Evolutionary conservation across 2,888 invertebrate genomes (phyloP), one percentile per base, ranked within the genome.

Genomic region (Amblyteles armatorius): DNA sequence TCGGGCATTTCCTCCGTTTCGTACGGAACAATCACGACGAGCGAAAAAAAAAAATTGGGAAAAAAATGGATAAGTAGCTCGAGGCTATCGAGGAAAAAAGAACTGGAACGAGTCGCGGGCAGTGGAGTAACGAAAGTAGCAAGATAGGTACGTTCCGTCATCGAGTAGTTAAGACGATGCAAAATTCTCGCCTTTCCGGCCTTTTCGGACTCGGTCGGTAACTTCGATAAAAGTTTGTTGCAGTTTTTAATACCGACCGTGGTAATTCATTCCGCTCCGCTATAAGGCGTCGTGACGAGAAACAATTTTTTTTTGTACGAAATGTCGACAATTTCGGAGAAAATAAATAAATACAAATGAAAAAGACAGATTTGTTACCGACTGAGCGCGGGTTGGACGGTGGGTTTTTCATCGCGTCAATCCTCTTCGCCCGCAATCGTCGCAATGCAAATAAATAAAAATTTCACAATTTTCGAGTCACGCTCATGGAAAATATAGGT

Each of bases 21-120:
- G 16, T 72, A 55, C 26, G n/a, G 57, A 40, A 44, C 29, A 60
- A 60, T 60, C 68, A 44, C 57, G 44, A 55, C 50, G 29, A 33
- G 52, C 52, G 11, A 55, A n/a, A 19, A 19, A 67, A 76, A 16
- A 77, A 33, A 67, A 68, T 4, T n/a, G 40, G 29, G 19, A 57
- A 79, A 55, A n/a, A 69, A 82, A 71, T 60, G 48, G n/a, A 52
- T 63, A 36, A 69, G 55, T 67, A 73, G 57, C 69, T 63, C 68
- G 67, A 80, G 55, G 44, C 44, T 79, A 50, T 57, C 65, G 68
- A 78, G 40, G 57, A 72, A 68, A 52, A 69, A 26, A 72, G 33
- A 57, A 60, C 9, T 29, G 36, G 6, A 16, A 71, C 13, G 6
- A 48, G 33, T 44, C 22, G 26, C 44, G 26, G 26, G 44, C 16